Percentiles rank a stretch among this genome's conserved stretches.
These are phyloP conservation scores for Mobula birostris DNA, from an alignment of 2,113 vertebrate genomes.

Conservation along the genomic window DNA sequence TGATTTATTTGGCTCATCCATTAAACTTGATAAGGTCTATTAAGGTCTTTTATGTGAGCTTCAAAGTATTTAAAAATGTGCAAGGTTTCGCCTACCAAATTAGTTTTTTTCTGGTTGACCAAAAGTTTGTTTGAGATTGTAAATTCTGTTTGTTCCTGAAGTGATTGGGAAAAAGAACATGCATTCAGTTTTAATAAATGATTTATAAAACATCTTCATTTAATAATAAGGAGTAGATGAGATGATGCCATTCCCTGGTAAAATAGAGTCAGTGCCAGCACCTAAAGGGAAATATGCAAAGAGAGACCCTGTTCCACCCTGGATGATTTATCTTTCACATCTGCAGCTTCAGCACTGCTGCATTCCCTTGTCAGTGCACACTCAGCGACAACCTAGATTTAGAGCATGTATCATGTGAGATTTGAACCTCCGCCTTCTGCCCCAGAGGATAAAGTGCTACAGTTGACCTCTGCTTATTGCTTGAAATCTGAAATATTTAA, in stretches of 20 bases:
- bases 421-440: too few relatives aligned
- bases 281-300: neutral
- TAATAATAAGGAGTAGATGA: neutral
- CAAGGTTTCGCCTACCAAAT: neutral
- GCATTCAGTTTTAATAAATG: neutral
- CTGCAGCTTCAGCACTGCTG: neutral
- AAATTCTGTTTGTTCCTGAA: neutral
- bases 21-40: conserved; percentile 32
- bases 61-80: conserved; percentile 24
- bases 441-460: neutral
- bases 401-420: too few relatives aligned
- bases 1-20: conserved; percentile 35
- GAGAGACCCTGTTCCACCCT: too few relatives aligned
- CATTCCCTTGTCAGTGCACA: neutral
- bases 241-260: neutral
- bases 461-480: neutral
- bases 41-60: conserved; percentile 21
- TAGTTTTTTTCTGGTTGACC: neutral
- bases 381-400: neutral
- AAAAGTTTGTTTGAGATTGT: neutral
- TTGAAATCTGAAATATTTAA: too few relatives aligned
- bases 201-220: neutral
- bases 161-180: neutral
- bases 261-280: neutral
- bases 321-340: neutral